Conservation (phyloP, 2,113 vertebrate species). For the Noturus placidus region DNA sequence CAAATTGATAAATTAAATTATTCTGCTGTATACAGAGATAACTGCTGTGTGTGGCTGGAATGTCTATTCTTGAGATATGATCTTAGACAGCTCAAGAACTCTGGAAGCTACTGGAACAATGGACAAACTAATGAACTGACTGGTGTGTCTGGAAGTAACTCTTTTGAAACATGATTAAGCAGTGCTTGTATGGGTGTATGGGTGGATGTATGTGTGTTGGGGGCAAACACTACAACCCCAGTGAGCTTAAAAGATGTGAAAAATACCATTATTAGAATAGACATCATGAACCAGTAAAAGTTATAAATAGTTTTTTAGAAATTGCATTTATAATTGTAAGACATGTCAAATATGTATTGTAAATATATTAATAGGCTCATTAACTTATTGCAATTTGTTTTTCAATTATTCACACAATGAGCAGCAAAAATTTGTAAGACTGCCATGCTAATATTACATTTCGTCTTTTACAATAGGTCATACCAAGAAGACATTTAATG, state of each 20-base stretch:
- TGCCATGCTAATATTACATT: neutral
- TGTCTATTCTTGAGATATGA: neutral
- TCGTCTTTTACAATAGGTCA: neutral
- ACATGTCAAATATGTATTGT: neutral
- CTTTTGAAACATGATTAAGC: neutral
- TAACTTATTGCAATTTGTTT: neutral
- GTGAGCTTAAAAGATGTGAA: neutral
- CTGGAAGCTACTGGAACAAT: constrained; percentile 11
- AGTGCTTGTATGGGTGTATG: neutral
- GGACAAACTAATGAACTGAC: neutral
- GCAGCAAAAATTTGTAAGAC: neutral
- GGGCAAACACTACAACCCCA: neutral
- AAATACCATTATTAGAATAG: neutral
- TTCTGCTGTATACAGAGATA: constrained; percentile 12
- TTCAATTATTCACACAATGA: neutral
- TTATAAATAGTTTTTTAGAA: neutral
- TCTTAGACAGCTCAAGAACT: constrained; percentile 3
- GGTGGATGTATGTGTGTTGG: no score
- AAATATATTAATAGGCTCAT: neutral
- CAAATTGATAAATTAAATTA: no score
- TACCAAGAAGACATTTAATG: neutral
- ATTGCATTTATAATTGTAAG: neutral
- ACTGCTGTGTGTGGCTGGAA: neutral
- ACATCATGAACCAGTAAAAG: neutral
- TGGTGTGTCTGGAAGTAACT: neutral